Conservation (phyloP, 2,888 invertebrate species). For the Leptinotarsa peninsularis region DNA sequence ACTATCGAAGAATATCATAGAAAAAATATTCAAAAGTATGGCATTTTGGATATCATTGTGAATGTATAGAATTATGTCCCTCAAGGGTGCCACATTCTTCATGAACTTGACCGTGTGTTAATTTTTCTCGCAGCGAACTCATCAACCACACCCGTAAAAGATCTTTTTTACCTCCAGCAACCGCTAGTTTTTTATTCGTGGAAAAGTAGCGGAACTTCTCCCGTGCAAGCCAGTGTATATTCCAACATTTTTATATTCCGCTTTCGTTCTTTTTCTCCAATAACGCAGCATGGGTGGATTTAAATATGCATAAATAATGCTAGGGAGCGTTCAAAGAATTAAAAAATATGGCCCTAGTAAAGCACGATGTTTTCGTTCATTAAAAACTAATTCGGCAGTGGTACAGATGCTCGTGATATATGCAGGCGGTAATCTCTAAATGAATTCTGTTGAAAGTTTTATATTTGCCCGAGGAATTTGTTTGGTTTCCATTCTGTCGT, state of each 20-base stretch:
- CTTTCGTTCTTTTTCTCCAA: constrained; percentile 27
- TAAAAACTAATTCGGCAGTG: constrained; percentile 31
- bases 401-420: constrained; percentile 9
- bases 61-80: too few relatives aligned
- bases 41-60: too few relatives aligned
- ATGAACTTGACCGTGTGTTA: too few relatives aligned
- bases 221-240: not conserved
- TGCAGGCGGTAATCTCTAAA: constrained; percentile 9
- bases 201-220: not conserved
- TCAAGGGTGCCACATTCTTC: too few relatives aligned
- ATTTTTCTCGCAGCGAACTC: not conserved
- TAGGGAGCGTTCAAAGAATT: constrained; percentile 26
- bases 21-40: too few relatives aligned
- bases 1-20: too few relatives aligned
- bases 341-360: constrained; percentile 35
- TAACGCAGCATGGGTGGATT: constrained; percentile 27
- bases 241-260: constrained; percentile 17
- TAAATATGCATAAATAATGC: constrained; percentile 37
- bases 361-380: constrained; percentile 32
- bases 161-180: not conserved
- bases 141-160: not conserved
- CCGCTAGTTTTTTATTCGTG: not conserved
- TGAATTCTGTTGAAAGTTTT: constrained; percentile 19
- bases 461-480: not conserved
- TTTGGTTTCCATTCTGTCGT: not conserved